Conservation (phyloP, 2,113 vertebrate genomes). For the Mustela lutreola region DNA sequence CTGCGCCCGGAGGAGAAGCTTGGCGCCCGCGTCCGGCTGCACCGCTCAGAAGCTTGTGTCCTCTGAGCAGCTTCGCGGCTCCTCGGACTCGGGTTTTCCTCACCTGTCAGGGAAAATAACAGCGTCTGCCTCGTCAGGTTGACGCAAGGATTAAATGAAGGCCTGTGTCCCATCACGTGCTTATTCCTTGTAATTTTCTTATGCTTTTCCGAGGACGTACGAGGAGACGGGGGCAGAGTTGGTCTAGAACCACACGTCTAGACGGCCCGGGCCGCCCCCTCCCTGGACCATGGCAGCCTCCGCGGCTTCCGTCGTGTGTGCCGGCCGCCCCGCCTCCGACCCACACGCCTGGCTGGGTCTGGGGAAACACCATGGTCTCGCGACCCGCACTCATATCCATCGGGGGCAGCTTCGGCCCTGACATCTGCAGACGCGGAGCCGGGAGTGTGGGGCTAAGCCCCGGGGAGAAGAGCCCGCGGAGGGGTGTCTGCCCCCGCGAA, state of each 20-base stretch:
- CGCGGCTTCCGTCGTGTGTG: not conserved
- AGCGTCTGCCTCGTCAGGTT: not conserved
- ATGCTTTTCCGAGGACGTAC: not conserved
- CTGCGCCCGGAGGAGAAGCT: not conserved
- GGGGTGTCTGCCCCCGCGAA: not conserved
- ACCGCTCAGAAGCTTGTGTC: not conserved
- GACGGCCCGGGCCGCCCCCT: not conserved
- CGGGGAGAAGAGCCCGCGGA: too few species aligned
- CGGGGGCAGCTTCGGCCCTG: not conserved
- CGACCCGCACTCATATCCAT: not conserved
- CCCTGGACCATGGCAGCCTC: not conserved
- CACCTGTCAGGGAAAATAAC: not conserved
- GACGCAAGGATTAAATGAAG: conserved; percentile 46
- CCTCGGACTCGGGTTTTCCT: conserved; percentile 41
- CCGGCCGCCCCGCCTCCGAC: not conserved
- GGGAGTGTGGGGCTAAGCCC: not conserved
- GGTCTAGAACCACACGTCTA: conserved; percentile 44
- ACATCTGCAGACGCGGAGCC: not conserved
- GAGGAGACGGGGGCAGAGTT: not conserved
- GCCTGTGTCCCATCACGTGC: not conserved
- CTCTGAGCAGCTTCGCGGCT: not conserved
- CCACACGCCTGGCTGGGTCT: rapidly evolving
- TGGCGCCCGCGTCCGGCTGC: not conserved
- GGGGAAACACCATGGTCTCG: not conserved
- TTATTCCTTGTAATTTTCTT: conserved; percentile 40